Base-by-base conservation (phyloP, 2,888 invertebrate genomes). In the Ennomos erosarius region DNA sequence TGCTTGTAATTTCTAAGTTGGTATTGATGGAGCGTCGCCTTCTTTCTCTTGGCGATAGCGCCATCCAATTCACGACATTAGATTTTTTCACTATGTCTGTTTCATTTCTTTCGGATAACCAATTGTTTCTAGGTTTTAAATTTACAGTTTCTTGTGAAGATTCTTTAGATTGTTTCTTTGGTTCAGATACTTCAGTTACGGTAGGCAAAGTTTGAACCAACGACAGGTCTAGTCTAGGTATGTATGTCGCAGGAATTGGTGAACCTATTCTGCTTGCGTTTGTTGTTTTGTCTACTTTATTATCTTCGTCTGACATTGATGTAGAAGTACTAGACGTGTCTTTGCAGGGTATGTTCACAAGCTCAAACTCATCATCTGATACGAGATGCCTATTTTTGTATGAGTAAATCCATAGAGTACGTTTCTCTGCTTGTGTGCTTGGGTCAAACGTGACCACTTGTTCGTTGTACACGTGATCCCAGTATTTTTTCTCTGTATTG, bases 341-440 rank as follows among this genome's bases (percentile, higher is more conserved):
- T 49, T 65, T 74, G 48, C 76, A 70, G 9, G 71, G 70, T 26
- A 75, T 71, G 55, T 84, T 82, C 6, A 74, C 65, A 11, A 77
- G 50, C 50, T 79, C 76, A 44, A 70, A 73, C 57, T 80, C 76
- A 42, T 81, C 71, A 43, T 86, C 82, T n/a, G 74, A 59, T 16
- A 86, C 59, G 5, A 76, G 63, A n/a, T 71, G 78, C 54, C 77
- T 81, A 62, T 90, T 89, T 74, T 85, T 84, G 57, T 79, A 86
- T 1, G 89, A 89, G 69, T 89, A 89, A 45, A 89, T 87, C 81
- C 84, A 87, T 59, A 88, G 74, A 2, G 83, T 87, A 8, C 74
- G 79, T 59, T 84, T 80, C 45, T 82, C 79, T 8, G 64, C 48
- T 9, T 79, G 73, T 11, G 62, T 38, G 43, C 75, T 73, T 9